Percentiles rank a stretch among this genome's conserved stretches.
These are phyloP conservation scores for Drosophila cognata DNA, from an alignment of 2,888 invertebrate species.

Conservation along the genomic window DNA sequence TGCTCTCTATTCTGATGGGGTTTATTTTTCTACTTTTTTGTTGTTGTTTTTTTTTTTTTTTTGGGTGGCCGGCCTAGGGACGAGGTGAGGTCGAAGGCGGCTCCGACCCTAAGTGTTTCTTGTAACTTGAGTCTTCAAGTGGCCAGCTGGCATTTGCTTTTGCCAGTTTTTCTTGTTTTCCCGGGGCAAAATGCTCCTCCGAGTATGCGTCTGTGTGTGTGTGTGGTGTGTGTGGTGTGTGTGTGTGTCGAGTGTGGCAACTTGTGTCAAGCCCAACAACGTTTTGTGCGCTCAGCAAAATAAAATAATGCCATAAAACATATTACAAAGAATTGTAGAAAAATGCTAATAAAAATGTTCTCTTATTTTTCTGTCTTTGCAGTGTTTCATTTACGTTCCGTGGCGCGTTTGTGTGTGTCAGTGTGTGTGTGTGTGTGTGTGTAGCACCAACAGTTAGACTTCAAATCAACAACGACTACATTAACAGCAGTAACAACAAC, in stretches of 20 bases:
- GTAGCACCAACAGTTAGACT: slow-evolving; percentile 49
- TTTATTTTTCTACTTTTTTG: background rate
- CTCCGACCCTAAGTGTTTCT: slow-evolving; percentile 77
- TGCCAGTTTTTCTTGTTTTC: slow-evolving; percentile 62
- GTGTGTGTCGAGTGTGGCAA: slow-evolving; percentile 58
- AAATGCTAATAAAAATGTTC: slow-evolving; percentile 62
- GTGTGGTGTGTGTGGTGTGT: slow-evolving; percentile 1
- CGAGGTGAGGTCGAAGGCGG: slow-evolving; percentile 38
- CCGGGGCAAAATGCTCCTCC: slow-evolving; percentile 23
- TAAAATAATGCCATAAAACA: slow-evolving; percentile 57
- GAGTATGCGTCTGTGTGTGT: background rate
- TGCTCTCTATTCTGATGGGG: slow-evolving; percentile 23
- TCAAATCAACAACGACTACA: slow-evolving; percentile 44
- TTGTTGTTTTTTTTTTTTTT: background rate
- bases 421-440: slow-evolving; percentile 32
- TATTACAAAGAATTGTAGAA: slow-evolving; percentile 41
- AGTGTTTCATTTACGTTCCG: slow-evolving; percentile 69
- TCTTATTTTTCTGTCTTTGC: slow-evolving; percentile 39
- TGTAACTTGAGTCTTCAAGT: slow-evolving; percentile 81
- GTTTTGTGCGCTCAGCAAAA: slow-evolving; percentile 53
- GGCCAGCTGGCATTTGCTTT: slow-evolving; percentile 76
- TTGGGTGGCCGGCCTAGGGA: slow-evolving; percentile 3
- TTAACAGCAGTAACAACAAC: slow-evolving; percentile 28
- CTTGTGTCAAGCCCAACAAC: slow-evolving; percentile 63
- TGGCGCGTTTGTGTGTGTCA: slow-evolving; percentile 45